Base-by-base conservation (phyloP, 2,888 invertebrate species). In the Drosophila phalerata region DNA sequence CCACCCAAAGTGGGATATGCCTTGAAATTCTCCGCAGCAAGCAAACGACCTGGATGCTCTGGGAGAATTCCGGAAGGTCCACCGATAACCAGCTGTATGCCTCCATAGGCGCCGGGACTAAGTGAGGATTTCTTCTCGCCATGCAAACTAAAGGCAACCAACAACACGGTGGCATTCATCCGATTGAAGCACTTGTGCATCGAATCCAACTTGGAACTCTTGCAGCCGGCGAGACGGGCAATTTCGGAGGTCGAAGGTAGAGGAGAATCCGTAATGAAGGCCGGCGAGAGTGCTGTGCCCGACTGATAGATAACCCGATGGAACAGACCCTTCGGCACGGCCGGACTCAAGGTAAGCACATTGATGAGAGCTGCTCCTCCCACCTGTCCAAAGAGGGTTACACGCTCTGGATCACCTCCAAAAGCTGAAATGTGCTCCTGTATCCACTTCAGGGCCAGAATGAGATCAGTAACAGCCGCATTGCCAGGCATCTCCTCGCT, bases 301-400 rank as follows among this genome's bases (percentile, higher is more conserved):
- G 94, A 94, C 76, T 94, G 93, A 25, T 93, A 91, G 72, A 94
- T 94, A 10, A 93, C 93, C 28, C 92, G 91, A 62, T 93, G 93
- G 87, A 94, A 94, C 30, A 94, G 90, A 32, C 92, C 93, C 88
- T 88, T 62, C 0, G 90, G 89, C 6, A 92, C 92, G 1, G 90
- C 82, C 3, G 93, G 93, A 78, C 93, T 93, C 68, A 93, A 79
- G 2, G 93, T 90, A 45, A 94, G 89, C 3, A 93, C 91, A 34
- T 93, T 93, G 3, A 93, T 93, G 0, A 94, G 91, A 0, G 92
- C 93, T 0, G 92, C 92, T 13, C 94, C 94, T 2, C 94, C 93
- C 65, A 94, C 93, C 77, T 94, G 94, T 1, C 94, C 94, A 63
- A 94, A 93, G 11, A 94, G 89, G 0, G 94, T 94, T 0, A 94